phyloP scores from a whole-genome alignment of 2,113 vertebrate genomes.

The Callorhinus ursinus region DNA sequence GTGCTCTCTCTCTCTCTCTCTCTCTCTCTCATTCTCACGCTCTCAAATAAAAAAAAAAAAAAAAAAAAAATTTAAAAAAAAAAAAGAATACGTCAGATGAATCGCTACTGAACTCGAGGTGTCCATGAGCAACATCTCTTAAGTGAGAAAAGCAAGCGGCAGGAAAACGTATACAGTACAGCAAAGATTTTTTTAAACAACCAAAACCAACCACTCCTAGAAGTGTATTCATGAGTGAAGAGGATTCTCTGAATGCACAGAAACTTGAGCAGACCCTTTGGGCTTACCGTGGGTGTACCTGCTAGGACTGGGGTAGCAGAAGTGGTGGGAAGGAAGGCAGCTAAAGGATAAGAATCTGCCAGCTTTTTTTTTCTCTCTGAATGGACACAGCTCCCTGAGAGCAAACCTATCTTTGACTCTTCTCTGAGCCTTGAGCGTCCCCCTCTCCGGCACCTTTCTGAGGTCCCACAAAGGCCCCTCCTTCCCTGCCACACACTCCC shows the following conservation, averaged over 20 bases:
- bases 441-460: background rate
- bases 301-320: background rate
- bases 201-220: background rate
- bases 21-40: too few relatives aligned
- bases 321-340: background rate
- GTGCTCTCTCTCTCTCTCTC: too few relatives aligned
- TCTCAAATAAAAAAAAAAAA: too few relatives aligned
- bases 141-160: background rate
- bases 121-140: background rate
- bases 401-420: background rate
- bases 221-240: background rate
- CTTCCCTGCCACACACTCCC: background rate
- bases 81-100: background rate
- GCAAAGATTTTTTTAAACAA: background rate
- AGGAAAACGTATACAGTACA: background rate
- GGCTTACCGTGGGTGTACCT: background rate
- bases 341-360: background rate
- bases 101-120: background rate
- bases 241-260: background rate
- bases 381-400: background rate
- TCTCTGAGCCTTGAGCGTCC: background rate
- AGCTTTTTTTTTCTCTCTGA: background rate
- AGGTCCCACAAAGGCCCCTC: background rate
- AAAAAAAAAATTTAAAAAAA: background rate
- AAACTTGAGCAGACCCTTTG: background rate